Evolutionary conservation across 1,140 invertebrate species (phyloP).

Genomic region (Atta colombica): DNA sequence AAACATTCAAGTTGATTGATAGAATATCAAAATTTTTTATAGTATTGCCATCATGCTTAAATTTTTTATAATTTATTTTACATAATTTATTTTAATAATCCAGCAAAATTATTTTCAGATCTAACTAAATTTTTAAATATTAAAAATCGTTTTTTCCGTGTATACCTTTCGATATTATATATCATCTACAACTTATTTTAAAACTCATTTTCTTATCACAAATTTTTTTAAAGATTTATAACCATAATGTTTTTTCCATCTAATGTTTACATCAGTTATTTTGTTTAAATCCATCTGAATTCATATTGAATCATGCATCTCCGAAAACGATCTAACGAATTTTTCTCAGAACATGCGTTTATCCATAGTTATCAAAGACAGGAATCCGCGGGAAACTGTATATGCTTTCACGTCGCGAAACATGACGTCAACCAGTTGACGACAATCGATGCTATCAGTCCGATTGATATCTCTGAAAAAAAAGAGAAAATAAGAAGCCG

Average conservation of each 20-base stretch:
- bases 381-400: slow-evolving; percentile 40
- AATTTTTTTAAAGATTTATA: background rate
- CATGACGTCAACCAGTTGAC: slow-evolving; percentile 67
- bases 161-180: background rate
- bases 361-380: slow-evolving; percentile 44
- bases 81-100: too few relatives aligned
- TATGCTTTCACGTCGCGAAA: slow-evolving; percentile 53
- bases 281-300: background rate
- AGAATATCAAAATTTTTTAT: too few relatives aligned
- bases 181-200: background rate
- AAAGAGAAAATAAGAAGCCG: slow-evolving; percentile 37
- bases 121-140: too few relatives aligned
- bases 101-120: too few relatives aligned
- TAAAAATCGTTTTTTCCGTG: too few relatives aligned
- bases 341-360: slow-evolving; percentile 6
- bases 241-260: background rate
- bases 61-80: too few relatives aligned
- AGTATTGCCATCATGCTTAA: too few relatives aligned
- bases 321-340: background rate
- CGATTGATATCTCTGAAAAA: slow-evolving; percentile 61
- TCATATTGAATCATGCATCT: slow-evolving; percentile 17
- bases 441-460: slow-evolving; percentile 74
- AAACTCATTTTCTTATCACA: background rate
- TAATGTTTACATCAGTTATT: background rate
- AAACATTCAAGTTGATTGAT: too few relatives aligned